phyloP scores from a whole-genome alignment of 2,113 vertebrate species.

The Manacus vitellinus region DNA sequence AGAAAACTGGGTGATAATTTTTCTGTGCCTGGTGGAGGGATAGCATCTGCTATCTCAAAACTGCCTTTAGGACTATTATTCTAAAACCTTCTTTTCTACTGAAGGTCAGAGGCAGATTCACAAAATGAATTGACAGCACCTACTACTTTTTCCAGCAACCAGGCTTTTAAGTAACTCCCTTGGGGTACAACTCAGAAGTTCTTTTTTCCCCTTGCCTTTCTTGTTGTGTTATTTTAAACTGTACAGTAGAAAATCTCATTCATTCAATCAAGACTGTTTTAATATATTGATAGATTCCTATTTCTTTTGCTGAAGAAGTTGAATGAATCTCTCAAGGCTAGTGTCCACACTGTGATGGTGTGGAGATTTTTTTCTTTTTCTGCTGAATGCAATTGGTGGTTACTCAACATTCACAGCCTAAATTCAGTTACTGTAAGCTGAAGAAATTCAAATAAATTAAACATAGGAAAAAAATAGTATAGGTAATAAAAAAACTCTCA shows the following conservation, averaged over 20 bases:
- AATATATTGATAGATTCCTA: not conserved
- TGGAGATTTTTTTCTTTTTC: not conserved
- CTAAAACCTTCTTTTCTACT: not conserved
- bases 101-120: not conserved
- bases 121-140: not conserved
- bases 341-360: not conserved
- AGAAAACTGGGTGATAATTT: not conserved
- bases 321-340: not conserved
- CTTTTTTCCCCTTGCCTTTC: not conserved
- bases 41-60: not conserved
- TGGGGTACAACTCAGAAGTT: not conserved
- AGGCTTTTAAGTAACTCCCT: not conserved
- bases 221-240: not conserved
- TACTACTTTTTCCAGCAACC: not conserved
- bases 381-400: not conserved
- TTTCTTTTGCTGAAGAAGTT: not conserved
- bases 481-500: not conserved
- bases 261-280: not conserved
- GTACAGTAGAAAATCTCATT: not conserved
- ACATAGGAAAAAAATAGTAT: not conserved
- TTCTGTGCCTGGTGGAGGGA: not conserved
- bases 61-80: not conserved
- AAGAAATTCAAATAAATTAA: not conserved
- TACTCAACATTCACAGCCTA: not conserved
- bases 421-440: not conserved